phyloP scores from a whole-genome alignment of 2,888 invertebrate species.

The Plusia festucae region DNA sequence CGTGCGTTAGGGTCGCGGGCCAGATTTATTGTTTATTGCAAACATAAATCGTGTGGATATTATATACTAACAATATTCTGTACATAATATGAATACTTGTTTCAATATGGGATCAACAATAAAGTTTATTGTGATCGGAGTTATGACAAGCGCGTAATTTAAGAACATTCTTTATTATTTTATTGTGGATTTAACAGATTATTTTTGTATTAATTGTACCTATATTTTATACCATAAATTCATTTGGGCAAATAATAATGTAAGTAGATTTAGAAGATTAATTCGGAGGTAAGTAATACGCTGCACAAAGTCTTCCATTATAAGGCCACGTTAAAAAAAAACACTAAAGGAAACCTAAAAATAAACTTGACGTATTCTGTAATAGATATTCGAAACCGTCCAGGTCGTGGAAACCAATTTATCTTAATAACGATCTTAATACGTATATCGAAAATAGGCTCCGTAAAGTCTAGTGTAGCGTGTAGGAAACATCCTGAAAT shows the following conservation, averaged over 20 bases:
- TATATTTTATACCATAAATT: too few relatives aligned
- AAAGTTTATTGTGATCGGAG: neutral
- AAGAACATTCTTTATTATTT: neutral
- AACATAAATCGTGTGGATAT: constrained; percentile 5
- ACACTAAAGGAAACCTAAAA: neutral
- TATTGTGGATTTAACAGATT: too few relatives aligned
- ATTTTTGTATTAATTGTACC: too few relatives aligned
- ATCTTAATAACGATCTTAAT: constrained; percentile 44
- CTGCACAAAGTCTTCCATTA: too few relatives aligned
- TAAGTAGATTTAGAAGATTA: too few relatives aligned
- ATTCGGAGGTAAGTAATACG: too few relatives aligned
- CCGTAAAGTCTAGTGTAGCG: neutral
- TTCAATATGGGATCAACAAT: neutral
- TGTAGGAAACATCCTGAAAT: constrained; percentile 7
- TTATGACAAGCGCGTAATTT: neutral
- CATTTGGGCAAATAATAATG: too few relatives aligned
- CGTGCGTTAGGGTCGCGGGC: constrained; percentile 4
- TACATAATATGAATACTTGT: constrained; percentile 3
- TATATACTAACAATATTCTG: constrained; percentile 1
- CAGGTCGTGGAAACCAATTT: constrained; percentile 14
- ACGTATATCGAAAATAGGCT: constrained; percentile 25
- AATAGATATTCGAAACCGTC: neutral
- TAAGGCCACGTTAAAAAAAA: too few relatives aligned
- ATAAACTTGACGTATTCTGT: neutral
- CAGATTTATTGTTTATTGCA: constrained; percentile 8